Evolutionary conservation across 1,140 invertebrate species (phyloP), one percentile per base, ranked within the genome.

Genomic region (Heliconius nattereri): DNA sequence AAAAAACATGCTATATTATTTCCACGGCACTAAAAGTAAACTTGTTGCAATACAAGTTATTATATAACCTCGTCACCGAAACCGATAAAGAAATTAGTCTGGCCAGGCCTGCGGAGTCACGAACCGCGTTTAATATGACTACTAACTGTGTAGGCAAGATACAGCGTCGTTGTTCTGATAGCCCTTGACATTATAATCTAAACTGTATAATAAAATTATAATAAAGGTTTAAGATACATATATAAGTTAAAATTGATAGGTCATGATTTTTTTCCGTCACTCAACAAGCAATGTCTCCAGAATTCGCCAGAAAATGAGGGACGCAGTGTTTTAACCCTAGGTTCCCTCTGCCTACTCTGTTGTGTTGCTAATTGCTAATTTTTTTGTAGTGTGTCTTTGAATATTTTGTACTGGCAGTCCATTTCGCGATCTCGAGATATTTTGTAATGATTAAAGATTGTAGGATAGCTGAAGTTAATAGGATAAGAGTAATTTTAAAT

Each of bases 161-260:
- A 66, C 9, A 45, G 3, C 20, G 0, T 13, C 60, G 60, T 66
- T 66, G 29, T 29, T 66, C 26, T 29, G 60, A 66, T 66, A 66
- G 60, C 60, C 60, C 60, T n/a, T 66, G 60, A 66, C 60, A 66
- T 66, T 66, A 66, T 66, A 66, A 66, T 66, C 60, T 66, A 66
- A 29, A 29, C 29, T 26, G 60, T 66, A 29, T 66, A 29, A 66
- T 66, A 66, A 66, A 66, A 66, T 66, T 66, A 29, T 66, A 66
- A 66, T 66, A 66, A 66, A 66, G 23, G 60, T 66, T 66, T 29
- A 29, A 29, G 26, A 66, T 13, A 66, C 60, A 23, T 23, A 66
- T 13, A 19, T 29, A 29, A 19, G 6, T 66, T 66, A 29, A 13
- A 66, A 66, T 66, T 66, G 60, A 29, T 66, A 66, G 26, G 9